Evolutionary conservation across 2,113 vertebrate species (phyloP).

Genomic region (Pluvianellus socialis): DNA sequence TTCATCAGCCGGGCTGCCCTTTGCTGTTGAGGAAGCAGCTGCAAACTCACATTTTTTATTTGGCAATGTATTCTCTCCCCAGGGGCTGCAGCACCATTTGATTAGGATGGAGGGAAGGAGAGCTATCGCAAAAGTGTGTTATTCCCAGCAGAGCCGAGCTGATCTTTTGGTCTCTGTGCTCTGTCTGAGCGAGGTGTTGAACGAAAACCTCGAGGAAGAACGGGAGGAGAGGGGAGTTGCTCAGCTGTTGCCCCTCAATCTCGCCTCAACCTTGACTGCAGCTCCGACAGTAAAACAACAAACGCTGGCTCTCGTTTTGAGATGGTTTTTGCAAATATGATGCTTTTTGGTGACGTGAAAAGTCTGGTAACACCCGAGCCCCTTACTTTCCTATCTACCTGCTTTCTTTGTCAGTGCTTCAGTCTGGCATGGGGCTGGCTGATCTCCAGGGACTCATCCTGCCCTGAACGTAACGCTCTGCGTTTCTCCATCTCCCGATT

Average conservation of each 20-base stretch:
- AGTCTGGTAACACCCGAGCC: background rate
- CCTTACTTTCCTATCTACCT: background rate
- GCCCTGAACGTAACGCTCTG: background rate
- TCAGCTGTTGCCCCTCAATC: background rate
- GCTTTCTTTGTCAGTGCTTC: background rate
- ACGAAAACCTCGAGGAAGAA: background rate
- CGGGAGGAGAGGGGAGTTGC: background rate
- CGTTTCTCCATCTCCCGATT: background rate
- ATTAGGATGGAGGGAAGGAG: conserved; percentile 20
- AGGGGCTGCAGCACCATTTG: conserved; percentile 17
- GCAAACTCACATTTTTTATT: conserved; percentile 39
- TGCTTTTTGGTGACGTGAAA: background rate
- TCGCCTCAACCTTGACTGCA: background rate
- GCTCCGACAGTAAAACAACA: background rate
- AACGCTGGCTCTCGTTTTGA: background rate
- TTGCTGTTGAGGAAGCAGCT: conserved; percentile 55
- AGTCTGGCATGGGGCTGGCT: background rate
- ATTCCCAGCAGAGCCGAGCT: background rate
- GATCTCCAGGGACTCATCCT: background rate
- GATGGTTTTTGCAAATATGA: background rate
- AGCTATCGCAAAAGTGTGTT: background rate
- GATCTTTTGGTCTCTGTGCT: background rate
- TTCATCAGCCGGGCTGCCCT: conserved; percentile 43
- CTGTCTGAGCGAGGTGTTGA: background rate
- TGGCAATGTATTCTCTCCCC: conserved; percentile 23